These are phyloP conservation scores for Paraplagusia blochii DNA, from an alignment of 2,113 vertebrate species.

Conservation along the genomic window DNA sequence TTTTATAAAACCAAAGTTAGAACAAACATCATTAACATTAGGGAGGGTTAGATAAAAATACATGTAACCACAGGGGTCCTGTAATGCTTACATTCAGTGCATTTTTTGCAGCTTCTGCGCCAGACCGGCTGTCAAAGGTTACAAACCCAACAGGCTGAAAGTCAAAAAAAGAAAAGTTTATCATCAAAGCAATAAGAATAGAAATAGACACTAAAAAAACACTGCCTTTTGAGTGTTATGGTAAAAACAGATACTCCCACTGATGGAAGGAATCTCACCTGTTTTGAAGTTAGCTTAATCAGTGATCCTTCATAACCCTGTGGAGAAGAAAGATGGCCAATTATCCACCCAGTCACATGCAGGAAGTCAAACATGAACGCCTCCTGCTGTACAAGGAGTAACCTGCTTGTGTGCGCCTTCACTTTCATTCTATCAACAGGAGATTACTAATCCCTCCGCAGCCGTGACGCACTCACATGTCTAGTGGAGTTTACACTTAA, in stretches of 20 bases:
- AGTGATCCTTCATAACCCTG: constrained; percentile 99
- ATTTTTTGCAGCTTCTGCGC: constrained; percentile 96
- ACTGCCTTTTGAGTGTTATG: constrained; percentile 1
- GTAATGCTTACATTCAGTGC: constrained; percentile 88
- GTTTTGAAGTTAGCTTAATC: constrained; percentile 98
- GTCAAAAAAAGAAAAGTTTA: constrained; percentile 48
- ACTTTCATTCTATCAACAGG: constrained; percentile 7
- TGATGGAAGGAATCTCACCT: constrained; percentile 79
- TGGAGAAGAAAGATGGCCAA: constrained; percentile 70
- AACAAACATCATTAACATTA: constrained; percentile 25
- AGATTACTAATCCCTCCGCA: background rate
- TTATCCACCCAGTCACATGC: constrained; percentile 72
- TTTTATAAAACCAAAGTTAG: constrained; percentile 40
- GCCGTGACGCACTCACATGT: background rate
- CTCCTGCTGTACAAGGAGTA: constrained; percentile 32
- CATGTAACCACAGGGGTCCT: constrained; percentile 13
- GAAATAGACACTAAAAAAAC: no score
- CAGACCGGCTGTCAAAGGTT: constrained; percentile 94
- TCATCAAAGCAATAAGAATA: background rate
- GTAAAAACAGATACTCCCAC: constrained; percentile 13
- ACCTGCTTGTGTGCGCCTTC: constrained; percentile 22
- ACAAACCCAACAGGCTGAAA: constrained; percentile 97
- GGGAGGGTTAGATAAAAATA: constrained; percentile 1
- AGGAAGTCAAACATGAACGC: constrained; percentile 54
- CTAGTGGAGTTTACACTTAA: no score